phyloP scores from a whole-genome alignment of 2,888 invertebrate genomes.

The Drosophila rubida region DNA sequence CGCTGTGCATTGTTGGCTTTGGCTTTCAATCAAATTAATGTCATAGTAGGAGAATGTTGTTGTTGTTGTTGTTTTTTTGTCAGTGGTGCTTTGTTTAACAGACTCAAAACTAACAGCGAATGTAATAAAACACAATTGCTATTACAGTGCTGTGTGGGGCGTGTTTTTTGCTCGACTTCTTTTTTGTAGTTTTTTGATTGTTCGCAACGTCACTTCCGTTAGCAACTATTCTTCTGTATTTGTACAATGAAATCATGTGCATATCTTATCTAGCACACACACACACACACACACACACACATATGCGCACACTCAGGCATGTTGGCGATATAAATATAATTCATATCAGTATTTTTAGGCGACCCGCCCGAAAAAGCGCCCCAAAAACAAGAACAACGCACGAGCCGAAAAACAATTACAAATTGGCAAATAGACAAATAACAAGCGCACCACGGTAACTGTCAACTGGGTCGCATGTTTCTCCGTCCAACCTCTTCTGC shows the following conservation, averaged over 20 bases:
- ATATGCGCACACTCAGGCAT: conserved; percentile 1
- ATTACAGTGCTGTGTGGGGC: conserved; percentile 10
- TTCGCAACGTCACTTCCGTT: conserved; percentile 70
- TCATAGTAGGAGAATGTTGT: conserved; percentile 20
- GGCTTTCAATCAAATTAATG: conserved; percentile 22
- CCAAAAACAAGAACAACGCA: conserved; percentile 6
- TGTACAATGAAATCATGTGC: conserved; percentile 71
- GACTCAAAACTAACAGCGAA: conserved; percentile 10
- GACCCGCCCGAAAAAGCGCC: conserved; percentile 32
- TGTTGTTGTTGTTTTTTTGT: too few relatives aligned
- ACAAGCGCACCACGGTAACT: conserved; percentile 25
- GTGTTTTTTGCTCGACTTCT: conserved; percentile 2
- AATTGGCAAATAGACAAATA: conserved; percentile 58
- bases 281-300: conserved; percentile 12
- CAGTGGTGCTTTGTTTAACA: conserved; percentile 18
- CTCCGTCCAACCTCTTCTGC: neutral
- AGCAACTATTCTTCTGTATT: conserved; percentile 46
- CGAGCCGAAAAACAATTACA: conserved; percentile 35
- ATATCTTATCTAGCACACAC: conserved; percentile 67
- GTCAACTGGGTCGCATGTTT: conserved; percentile 57
- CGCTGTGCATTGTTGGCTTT: neutral
- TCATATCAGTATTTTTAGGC: conserved; percentile 59
- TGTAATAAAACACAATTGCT: conserved; percentile 51
- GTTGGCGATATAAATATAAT: conserved; percentile 63
- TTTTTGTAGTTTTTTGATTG: conserved; percentile 28